Conservation (phyloP, 2,113 vertebrate genomes). For the Ciconia stormi region DNA sequence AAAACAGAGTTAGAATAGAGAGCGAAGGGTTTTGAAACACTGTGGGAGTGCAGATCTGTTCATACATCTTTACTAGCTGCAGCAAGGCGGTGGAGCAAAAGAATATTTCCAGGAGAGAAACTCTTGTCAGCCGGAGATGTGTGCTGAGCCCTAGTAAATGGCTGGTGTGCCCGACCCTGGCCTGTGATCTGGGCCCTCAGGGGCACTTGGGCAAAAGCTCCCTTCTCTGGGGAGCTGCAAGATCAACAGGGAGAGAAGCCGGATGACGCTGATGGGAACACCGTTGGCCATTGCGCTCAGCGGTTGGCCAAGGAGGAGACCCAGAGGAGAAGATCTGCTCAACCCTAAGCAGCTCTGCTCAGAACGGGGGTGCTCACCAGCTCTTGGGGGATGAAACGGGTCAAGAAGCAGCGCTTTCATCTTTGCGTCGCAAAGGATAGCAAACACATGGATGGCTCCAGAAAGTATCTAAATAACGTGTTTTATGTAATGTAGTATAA, state of each 20-base stretch:
- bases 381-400: not conserved
- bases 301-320: not conserved
- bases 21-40: not conserved
- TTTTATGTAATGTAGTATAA: not conserved
- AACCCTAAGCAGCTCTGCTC: not conserved
- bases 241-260: not conserved
- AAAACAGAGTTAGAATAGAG: not conserved
- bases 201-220: not conserved
- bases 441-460: not conserved
- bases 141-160: not conserved
- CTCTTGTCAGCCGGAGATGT: not conserved
- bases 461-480: not conserved
- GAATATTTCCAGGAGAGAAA: not conserved
- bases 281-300: not conserved
- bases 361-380: not conserved
- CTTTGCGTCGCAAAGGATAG: not conserved
- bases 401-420: not conserved
- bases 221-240: not conserved
- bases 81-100: not conserved
- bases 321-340: not conserved
- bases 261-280: not conserved
- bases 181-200: not conserved
- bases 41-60: not conserved
- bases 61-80: not conserved
- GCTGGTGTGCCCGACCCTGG: not conserved